Evolutionary conservation across 1,140 invertebrate genomes (phyloP), one percentile per base, ranked within the genome.

Genomic region (Bradynema listronoti): DNA sequence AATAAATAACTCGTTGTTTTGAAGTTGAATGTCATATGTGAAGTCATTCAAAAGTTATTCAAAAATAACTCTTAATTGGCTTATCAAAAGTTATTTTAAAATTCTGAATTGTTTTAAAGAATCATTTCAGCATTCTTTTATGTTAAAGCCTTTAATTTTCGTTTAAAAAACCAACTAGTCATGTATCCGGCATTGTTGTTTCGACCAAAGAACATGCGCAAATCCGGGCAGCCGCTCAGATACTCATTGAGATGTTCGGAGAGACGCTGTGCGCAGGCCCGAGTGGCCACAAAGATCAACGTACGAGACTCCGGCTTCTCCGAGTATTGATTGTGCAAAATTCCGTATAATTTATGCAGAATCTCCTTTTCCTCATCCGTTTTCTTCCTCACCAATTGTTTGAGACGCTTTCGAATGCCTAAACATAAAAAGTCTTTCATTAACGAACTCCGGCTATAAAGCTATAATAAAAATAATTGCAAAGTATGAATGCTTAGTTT

Each of bases 281-380:
- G 52, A 11, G 52, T 66, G 16, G 67, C 49, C 4, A 71, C 70
- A 41, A 71, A 71, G 52, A 71, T 71, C 16, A 71, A 30, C 4
- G 62, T 55, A 1, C 70, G 45, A 0, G 68, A 64, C 16, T 72
- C 60, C 16, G 55, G 61, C 6, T 71, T 63, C n/a, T 56, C 41
- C 3, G 19, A 32, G 30, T 68, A 71, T 34, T 69, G 60, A 9
- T 55, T 42, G 9, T 27, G 14, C 22, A 71, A 51, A 30, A 66
- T 63, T 7, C 2, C n/a, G 33, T 57, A 42, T 6, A 61, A 45
- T 43, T 36, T 25, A 29, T 61, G 32, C 25, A 61, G 59, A 49
- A 61, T 60, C 36, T 61, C 59, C 32, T 61, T 61, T 11, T 62
- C 41, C 42, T 61, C 39, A 16, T 43, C 1, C 6, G 22, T 16